phyloP scores from a whole-genome alignment of 2,888 invertebrate species.

The Ectemnius cavifrons region DNA sequence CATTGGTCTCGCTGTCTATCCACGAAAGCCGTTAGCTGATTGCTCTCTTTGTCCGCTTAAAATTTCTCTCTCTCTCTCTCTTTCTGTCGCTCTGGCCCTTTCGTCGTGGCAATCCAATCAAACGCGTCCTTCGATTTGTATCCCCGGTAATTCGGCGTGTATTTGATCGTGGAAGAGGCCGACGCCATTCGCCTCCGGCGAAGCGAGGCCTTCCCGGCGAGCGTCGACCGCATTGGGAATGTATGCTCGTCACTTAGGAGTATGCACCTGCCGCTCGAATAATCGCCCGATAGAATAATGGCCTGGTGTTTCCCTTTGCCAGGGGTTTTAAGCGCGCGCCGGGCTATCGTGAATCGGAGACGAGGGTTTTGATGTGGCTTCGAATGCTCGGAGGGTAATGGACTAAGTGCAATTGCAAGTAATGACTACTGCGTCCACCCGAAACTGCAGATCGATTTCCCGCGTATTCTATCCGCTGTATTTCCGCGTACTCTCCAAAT shows the following conservation, averaged over 20 bases:
- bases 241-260: slow-evolving; percentile 6
- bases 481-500: no score
- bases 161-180: slow-evolving; percentile 65
- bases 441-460: slow-evolving; percentile 3
- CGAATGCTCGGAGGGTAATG: no score
- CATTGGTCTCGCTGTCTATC: no score
- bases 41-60: background rate
- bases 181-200: slow-evolving; percentile 55
- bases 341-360: background rate
- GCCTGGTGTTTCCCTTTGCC: background rate
- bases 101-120: slow-evolving; percentile 70
- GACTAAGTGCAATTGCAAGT: no score
- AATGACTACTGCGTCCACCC: no score
- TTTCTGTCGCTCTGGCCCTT: slow-evolving; percentile 45
- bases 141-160: slow-evolving; percentile 68
- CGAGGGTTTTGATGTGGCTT: no score
- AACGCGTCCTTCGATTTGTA: slow-evolving; percentile 70
- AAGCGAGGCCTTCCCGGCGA: background rate
- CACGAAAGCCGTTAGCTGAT: no score
- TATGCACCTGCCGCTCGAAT: background rate
- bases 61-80: slow-evolving; percentile 38
- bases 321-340: background rate
- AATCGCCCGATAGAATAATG: slow-evolving; percentile 1
- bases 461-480: background rate
- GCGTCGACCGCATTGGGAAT: slow-evolving; percentile 1